These are phyloP conservation scores for Ashinkailepas kermadecensis DNA, from an alignment of 2,888 invertebrate genomes.

Conservation along the genomic window DNA sequence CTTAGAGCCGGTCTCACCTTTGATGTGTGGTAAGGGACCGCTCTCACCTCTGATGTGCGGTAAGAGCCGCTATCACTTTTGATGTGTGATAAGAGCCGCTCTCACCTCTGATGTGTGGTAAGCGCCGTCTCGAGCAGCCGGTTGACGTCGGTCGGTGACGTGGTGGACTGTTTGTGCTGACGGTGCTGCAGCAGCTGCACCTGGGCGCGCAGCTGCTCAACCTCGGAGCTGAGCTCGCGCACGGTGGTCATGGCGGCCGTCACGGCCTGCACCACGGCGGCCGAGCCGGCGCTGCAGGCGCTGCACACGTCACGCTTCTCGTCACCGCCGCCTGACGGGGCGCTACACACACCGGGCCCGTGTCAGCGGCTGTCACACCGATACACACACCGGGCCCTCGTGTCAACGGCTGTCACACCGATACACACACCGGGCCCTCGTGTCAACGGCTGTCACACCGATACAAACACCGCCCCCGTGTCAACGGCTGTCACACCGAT, in stretches of 20 bases:
- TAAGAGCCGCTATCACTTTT: background rate
- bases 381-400: too few relatives aligned
- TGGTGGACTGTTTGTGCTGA: background rate
- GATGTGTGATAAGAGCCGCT: background rate
- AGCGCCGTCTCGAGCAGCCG: slow-evolving; percentile 3
- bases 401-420: too few relatives aligned
- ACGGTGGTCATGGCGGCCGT: background rate
- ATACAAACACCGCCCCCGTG: too few relatives aligned
- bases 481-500: background rate
- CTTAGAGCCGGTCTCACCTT: too few relatives aligned
- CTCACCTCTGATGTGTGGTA: background rate
- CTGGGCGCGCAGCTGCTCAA: slow-evolving; percentile 5
- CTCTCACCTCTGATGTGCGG: background rate
- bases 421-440: too few relatives aligned
- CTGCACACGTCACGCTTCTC: background rate
- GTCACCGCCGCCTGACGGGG: background rate
- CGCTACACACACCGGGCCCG: background rate
- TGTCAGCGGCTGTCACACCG: too few relatives aligned
- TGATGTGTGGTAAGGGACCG: background rate
- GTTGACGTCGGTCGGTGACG: background rate
- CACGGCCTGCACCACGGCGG: background rate
- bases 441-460: background rate
- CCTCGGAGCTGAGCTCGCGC: background rate
- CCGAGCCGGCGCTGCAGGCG: background rate
- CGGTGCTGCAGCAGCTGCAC: background rate